Evolutionary conservation across 2,888 invertebrate species (phyloP).

Genomic region (Metopia argyrocephala): DNA sequence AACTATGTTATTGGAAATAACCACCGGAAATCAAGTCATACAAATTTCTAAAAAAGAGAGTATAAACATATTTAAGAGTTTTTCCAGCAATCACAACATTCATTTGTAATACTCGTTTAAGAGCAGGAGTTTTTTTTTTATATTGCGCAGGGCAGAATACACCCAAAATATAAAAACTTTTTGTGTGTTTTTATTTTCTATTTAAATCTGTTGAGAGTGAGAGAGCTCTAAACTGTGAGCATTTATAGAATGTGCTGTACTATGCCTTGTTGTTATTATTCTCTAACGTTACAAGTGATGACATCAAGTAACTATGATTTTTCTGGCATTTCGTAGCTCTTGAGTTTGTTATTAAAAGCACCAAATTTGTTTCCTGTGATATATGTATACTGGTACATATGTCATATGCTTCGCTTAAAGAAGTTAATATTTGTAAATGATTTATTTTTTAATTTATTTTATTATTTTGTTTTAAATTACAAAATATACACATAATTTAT

Average conservation of each 20-base stretch:
- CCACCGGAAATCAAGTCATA: slow-evolving; percentile 21
- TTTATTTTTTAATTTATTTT: no score
- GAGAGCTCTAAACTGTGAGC: not conserved
- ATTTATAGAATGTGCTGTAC: not conserved
- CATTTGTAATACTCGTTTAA: not conserved
- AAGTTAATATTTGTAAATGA: not conserved
- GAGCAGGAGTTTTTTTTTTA: not conserved
- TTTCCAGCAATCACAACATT: not conserved
- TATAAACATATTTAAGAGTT: not conserved
- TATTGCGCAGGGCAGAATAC: slow-evolving; percentile 59
- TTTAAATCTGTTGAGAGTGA: not conserved
- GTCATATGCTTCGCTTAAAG: not conserved
- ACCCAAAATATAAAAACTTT: slow-evolving; percentile 50
- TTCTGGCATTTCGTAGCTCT: slow-evolving; percentile 14
- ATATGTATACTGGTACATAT: no score
- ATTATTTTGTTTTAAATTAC: no score
- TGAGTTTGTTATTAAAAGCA: slow-evolving; percentile 2
- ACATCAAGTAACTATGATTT: slow-evolving; percentile 42
- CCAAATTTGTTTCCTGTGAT: slow-evolving; percentile 1
- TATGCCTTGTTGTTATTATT: not conserved
- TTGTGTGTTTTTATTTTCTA: not conserved
- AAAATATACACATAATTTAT: no score
- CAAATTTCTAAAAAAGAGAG: not conserved
- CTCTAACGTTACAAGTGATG: slow-evolving; percentile 23
- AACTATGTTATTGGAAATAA: slow-evolving; percentile 58